These are phyloP conservation scores for Lepisosteus osseus DNA, from an alignment of 2,113 vertebrate genomes.

Conservation along the genomic window DNA sequence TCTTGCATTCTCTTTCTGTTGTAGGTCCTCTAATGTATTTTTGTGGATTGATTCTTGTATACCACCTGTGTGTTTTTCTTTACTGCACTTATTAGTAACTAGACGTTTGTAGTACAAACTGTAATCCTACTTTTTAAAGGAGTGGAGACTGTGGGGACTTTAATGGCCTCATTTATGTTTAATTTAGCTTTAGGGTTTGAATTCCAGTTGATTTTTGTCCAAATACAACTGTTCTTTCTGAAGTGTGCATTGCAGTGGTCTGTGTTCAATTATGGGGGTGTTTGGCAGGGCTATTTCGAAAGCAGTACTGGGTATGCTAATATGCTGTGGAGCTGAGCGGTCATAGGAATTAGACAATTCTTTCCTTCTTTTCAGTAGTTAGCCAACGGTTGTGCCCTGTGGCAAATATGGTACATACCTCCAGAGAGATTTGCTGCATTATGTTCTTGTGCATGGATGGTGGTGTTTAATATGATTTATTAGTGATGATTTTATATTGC, in stretches of 20 bases:
- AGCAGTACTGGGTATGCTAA: slow-evolving; percentile 28
- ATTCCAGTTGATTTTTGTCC: slow-evolving; percentile 42
- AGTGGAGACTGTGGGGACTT: slow-evolving; percentile 25
- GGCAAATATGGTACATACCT: slow-evolving; percentile 6
- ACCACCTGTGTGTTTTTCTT: too few relatives aligned
- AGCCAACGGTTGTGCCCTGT: slow-evolving; percentile 26
- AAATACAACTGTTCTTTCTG: slow-evolving; percentile 39
- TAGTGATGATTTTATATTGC: slow-evolving; percentile 20
- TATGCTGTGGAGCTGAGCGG: slow-evolving; percentile 34
- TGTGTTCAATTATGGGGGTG: slow-evolving; percentile 39
- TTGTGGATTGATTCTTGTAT: too few relatives aligned
- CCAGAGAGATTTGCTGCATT: slow-evolving; percentile 19
- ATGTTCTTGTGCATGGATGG: too few relatives aligned
- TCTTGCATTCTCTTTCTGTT: too few relatives aligned
- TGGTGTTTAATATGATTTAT: too few relatives aligned
- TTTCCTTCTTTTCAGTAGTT: slow-evolving; percentile 26
- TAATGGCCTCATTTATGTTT: slow-evolving; percentile 32
- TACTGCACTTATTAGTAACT: too few relatives aligned
- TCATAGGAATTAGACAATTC: slow-evolving; percentile 45
- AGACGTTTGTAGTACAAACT: slow-evolving; percentile 7
- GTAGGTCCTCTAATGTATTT: too few relatives aligned
- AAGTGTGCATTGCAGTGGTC: slow-evolving; percentile 41
- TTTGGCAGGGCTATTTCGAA: slow-evolving; percentile 25
- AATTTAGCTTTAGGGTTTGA: slow-evolving; percentile 37
- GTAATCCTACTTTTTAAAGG: slow-evolving; percentile 22